These are phyloP conservation scores for Sebastes schlegelii DNA, from an alignment of 2,113 vertebrate species.

Conservation along the genomic window DNA sequence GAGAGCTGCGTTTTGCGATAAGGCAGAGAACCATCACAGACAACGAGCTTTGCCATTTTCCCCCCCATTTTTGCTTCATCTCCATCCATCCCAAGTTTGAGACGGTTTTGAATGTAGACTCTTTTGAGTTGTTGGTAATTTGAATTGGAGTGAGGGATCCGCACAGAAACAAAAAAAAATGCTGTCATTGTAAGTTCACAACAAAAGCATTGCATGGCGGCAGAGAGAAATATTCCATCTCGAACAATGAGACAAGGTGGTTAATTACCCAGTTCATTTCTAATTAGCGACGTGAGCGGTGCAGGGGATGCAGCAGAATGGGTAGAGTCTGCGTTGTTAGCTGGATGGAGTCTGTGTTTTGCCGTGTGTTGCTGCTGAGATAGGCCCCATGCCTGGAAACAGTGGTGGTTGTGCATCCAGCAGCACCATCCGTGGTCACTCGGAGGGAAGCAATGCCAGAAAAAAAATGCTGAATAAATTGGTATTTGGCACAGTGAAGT, in stretches of 20 bases:
- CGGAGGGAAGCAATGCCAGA: slow-evolving; percentile 45
- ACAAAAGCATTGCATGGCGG: slow-evolving; percentile 45
- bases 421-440: slow-evolving; percentile 50
- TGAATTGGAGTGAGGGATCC: slow-evolving; percentile 38
- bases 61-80: slow-evolving; percentile 29
- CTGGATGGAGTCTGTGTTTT: slow-evolving; percentile 67
- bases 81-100: slow-evolving; percentile 38
- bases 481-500: slow-evolving; percentile 48
- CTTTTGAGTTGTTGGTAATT: slow-evolving; percentile 62
- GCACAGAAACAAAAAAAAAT: slow-evolving; percentile 36
- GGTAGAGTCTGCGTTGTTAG: slow-evolving; percentile 55
- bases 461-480: slow-evolving; percentile 63
- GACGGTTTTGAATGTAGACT: slow-evolving; percentile 33
- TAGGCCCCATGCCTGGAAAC: slow-evolving; percentile 72
- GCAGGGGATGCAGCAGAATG: slow-evolving; percentile 54
- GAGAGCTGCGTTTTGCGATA: slow-evolving; percentile 69
- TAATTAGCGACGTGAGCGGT: slow-evolving; percentile 71
- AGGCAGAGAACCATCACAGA: slow-evolving; percentile 53
- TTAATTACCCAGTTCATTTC: slow-evolving; percentile 76
- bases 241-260: slow-evolving; percentile 69
- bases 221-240: slow-evolving; percentile 63
- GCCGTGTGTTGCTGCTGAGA: slow-evolving; percentile 67
- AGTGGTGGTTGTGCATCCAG: slow-evolving; percentile 48
- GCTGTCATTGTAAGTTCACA: slow-evolving; percentile 49
- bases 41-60: slow-evolving; percentile 21